Conservation (phyloP, 2,113 vertebrate species). For the Patagioenas fasciata region DNA sequence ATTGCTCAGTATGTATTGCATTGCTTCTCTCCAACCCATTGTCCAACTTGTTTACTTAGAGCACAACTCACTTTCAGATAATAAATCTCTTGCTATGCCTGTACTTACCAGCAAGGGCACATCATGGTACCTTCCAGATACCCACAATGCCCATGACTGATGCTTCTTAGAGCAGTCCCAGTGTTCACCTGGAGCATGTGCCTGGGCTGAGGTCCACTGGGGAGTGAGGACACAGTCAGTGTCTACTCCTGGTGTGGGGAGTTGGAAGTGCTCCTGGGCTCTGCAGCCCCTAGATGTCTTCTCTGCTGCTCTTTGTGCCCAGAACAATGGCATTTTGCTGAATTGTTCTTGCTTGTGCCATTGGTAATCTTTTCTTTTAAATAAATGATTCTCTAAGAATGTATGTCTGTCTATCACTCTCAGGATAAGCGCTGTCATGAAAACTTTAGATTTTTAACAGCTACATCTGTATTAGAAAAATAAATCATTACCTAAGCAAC, state of each 20-base stretch:
- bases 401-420: not conserved
- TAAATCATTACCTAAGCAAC: not conserved
- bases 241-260: not conserved
- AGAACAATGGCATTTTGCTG: constrained; percentile 47
- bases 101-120: not conserved
- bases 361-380: not conserved
- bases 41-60: constrained; percentile 41
- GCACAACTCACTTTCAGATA: not conserved
- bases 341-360: not conserved
- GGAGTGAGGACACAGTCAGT: not conserved
- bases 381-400: constrained; percentile 18
- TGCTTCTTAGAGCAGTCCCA: not conserved
- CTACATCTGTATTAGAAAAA: not conserved
- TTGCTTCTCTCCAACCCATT: not conserved
- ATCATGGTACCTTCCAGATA: not conserved
- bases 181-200: not conserved
- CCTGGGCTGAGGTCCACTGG: not conserved
- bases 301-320: not conserved
- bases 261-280: not conserved
- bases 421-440: not conserved
- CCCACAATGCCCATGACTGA: rapidly evolving
- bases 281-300: not conserved
- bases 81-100: constrained; percentile 7
- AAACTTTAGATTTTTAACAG: not conserved
- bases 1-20: not conserved